phyloP scores from a whole-genome alignment of 2,113 vertebrate genomes.

The Aviceda subcristata region DNA sequence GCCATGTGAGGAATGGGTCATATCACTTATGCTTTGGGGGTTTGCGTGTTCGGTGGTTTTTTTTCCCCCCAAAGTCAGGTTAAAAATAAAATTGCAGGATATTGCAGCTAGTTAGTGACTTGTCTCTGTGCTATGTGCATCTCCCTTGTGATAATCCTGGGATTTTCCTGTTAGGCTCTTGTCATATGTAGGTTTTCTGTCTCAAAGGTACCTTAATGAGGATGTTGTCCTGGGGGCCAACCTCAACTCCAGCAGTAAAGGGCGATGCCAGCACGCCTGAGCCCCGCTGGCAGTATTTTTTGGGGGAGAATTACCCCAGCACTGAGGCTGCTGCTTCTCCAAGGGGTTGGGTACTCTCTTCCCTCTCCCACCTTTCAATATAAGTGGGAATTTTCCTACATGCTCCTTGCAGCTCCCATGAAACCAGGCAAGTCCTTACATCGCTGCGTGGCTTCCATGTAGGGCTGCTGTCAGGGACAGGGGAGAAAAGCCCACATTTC shows the following conservation, averaged over 20 bases:
- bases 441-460: background rate
- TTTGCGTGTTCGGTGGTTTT: no score
- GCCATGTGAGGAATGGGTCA: background rate
- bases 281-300: background rate
- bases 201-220: rapidly evolving
- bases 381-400: rapidly evolving
- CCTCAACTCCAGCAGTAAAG: background rate
- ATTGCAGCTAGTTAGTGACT: background rate
- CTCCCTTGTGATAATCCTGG: background rate
- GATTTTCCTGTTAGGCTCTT: background rate
- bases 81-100: background rate
- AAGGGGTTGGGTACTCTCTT: no score
- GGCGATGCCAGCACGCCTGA: no score
- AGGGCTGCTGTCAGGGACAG: no score
- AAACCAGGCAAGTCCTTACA: no score
- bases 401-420: background rate
- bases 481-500: no score
- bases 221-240: background rate
- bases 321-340: no score
- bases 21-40: background rate
- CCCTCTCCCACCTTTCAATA: background rate
- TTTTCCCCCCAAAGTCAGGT: background rate
- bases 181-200: background rate
- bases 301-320: background rate
- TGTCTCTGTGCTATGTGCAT: rapidly evolving